Evolutionary conservation across 2,113 vertebrate genomes (phyloP).

Genomic region (Sylvietta virens): DNA sequence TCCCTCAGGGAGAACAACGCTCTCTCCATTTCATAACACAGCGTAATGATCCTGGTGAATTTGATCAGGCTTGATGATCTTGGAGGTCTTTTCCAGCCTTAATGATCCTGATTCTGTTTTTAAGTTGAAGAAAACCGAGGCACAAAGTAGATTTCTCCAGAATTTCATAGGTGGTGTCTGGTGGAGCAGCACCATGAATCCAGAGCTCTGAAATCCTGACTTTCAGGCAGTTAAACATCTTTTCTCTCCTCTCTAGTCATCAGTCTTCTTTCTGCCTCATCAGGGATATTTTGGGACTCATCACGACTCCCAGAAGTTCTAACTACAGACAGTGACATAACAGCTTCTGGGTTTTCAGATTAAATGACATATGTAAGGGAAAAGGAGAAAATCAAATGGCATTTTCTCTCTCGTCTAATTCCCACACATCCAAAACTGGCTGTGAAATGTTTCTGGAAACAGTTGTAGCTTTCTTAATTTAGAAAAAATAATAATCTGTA

Average conservation of each 20-base stretch:
- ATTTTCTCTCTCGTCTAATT: not conserved
- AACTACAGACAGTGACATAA: not conserved
- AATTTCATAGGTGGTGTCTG: not conserved
- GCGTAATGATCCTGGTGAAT: not conserved
- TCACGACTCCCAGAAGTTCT: not conserved
- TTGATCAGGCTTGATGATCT: not conserved
- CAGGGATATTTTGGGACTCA: not conserved
- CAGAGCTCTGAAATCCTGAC: not conserved
- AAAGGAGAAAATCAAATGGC: not conserved
- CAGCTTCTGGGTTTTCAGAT: not conserved
- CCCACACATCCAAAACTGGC: not conserved
- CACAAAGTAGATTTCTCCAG: not conserved
- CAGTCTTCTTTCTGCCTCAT: not conserved
- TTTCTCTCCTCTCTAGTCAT: not conserved
- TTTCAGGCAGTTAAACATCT: not conserved
- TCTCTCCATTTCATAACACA: not conserved
- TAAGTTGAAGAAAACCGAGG: not conserved
- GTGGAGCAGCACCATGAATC: not conserved
- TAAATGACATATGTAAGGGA: not conserved
- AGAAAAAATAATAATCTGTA: not conserved
- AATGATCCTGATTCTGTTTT: not conserved
- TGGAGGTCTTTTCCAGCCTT: not conserved
- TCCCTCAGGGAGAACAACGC: accelerated
- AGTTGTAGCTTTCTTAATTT: not conserved
- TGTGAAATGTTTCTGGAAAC: not conserved